phyloP scores from a whole-genome alignment of 2,797 vertebrate genomes.

The Sebastes hubbsi region DNA sequence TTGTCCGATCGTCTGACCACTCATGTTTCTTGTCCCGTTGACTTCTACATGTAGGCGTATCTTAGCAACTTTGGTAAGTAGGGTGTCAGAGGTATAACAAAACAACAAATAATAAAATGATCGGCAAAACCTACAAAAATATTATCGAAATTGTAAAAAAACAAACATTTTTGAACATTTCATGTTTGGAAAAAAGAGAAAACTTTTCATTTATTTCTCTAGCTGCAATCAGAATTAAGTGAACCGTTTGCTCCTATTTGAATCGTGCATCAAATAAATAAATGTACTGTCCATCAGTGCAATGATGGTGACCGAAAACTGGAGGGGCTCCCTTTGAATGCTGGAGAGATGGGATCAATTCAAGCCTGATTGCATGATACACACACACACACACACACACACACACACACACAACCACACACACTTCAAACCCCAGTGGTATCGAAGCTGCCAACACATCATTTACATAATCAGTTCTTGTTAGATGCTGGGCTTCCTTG shows the following conservation, averaged over 20 bases:
- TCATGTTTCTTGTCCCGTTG: not conserved
- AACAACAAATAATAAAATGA: not conserved
- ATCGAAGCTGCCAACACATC: conserved; percentile 75
- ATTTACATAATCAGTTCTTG: conserved; percentile 86
- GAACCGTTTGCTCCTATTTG: conserved; percentile 5
- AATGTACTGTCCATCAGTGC: conserved; percentile 16
- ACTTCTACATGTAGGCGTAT: rapidly evolving
- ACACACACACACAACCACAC: conserved; percentile 12
- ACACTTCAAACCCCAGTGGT: conserved; percentile 70
- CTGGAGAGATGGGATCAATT: conserved; percentile 50
- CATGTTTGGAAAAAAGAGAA: not conserved
- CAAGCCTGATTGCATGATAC: conserved; percentile 42
- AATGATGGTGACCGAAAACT: conserved; percentile 22
- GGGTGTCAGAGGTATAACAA: not conserved
- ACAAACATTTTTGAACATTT: not conserved
- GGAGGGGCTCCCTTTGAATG: conserved; percentile 33
- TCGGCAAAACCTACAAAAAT: not conserved
- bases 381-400: conserved; percentile 6
- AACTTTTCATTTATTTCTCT: not conserved
- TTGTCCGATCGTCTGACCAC: not conserved
- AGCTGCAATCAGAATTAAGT: not conserved
- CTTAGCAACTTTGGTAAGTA: not conserved
- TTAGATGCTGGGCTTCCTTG: conserved; percentile 80
- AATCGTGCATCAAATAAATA: conserved; percentile 26
- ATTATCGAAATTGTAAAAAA: not conserved